Base-by-base conservation (phyloP, 2,113 vertebrate species). In the Aegotheles bennettii region DNA sequence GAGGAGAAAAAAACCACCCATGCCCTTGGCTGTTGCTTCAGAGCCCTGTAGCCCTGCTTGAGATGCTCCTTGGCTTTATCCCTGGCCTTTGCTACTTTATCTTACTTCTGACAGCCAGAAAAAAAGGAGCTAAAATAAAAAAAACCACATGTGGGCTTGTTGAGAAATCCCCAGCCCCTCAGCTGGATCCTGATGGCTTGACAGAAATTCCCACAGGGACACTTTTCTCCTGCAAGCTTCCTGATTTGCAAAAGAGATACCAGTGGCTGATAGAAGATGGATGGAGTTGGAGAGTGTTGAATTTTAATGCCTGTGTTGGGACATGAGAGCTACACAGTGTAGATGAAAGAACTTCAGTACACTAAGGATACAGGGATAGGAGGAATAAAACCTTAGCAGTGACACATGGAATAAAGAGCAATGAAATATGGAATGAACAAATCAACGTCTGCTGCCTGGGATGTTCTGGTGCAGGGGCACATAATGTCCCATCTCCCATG, bases 61-160 rank as follows among this genome's bases (percentile, higher is more conserved):
- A 70, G 47, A 33, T 61, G 16, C 25, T 84, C 19, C 56, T 67
- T 65, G n/a, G 10, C 42, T 94, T 69, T 54, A 29, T 64, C 68
- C 19, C 12, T 88, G 42, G 15, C 59, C n/a, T 77, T 57, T 76
- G 40, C 35, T 76, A 10, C 42, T 89, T 89, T 48, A 67, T 91
- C 60, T 61, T 60, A 4, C 38, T 82, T 36, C 64, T 75, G 38
- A 59, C 3, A 13, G 51, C 64, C 63, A 89, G 68, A 33, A 77
- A 77, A n/a, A 84, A 54, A 9, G 42, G 56, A 87, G 29, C 45
- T 84, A n/a, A 78, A 82, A 74, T 67, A 48, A 86, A 89, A 50
- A 8, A 28, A 17, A n/a, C n/a, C 0, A 2, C n/a, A 40, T 2
- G 0, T 7, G 9, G 31, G 14, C 26, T 82, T 75, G 31, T 17